phyloP scores from a whole-genome alignment of 2,113 vertebrate genomes.

The Regulus satrapa region DNA sequence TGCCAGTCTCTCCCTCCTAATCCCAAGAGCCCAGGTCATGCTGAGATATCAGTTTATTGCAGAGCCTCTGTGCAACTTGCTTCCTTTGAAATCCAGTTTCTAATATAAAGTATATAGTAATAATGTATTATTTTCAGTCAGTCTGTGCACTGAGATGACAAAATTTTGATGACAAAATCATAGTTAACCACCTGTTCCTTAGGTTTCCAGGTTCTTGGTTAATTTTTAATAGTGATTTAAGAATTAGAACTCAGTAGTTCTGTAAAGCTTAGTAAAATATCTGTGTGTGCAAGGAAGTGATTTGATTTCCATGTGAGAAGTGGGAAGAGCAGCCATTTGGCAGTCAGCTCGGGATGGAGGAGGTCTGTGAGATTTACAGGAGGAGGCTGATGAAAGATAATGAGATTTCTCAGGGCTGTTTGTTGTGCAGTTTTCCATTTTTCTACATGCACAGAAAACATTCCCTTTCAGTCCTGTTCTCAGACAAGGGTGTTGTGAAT shows the following conservation, averaged over 20 bases:
- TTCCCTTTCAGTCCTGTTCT: background rate
- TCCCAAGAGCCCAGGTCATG: background rate
- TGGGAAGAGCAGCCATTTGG: background rate
- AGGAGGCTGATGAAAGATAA: background rate
- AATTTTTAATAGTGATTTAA: background rate
- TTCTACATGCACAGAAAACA: background rate
- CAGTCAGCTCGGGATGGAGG: background rate
- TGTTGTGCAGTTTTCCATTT: background rate
- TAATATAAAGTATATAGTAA: background rate
- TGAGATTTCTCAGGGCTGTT: background rate
- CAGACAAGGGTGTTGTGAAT: background rate
- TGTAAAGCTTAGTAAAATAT: background rate
- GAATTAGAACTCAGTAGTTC: background rate
- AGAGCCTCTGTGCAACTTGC: background rate
- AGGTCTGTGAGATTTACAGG: background rate
- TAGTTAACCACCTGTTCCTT: background rate
- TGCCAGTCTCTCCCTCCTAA: background rate
- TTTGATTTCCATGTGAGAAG: background rate
- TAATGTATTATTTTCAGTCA: background rate
- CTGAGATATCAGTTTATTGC: background rate
- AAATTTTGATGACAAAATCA: background rate
- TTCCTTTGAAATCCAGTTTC: background rate
- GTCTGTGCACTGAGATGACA: background rate
- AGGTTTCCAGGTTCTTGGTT: background rate
- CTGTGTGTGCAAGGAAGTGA: background rate